A percentile compares a stretch with the other conserved stretches of the same genome.
Conservation (phyloP, 2,797 vertebrate genomes). For the Balearica regulorum region DNA sequence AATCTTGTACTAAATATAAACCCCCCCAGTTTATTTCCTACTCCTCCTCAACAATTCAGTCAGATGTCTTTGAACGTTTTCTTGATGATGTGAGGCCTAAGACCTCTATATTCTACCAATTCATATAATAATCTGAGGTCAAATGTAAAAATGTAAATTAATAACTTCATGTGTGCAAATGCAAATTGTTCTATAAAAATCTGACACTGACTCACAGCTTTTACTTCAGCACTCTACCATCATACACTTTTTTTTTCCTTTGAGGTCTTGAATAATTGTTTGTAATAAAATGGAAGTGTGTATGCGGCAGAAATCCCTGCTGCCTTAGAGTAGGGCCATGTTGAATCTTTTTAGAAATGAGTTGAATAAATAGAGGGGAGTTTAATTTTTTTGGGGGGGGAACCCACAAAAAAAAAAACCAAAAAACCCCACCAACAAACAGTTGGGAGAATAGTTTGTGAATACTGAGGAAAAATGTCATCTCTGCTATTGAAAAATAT, state of each 20-base stretch:
- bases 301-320: background rate
- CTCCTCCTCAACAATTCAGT: background rate
- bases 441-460: background rate
- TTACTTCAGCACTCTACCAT: background rate
- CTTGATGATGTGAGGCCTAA: background rate
- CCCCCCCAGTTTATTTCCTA: background rate
- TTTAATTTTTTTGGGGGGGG: background rate
- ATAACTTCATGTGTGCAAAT: constrained; percentile 3
- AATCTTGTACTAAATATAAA: background rate
- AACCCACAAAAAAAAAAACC: too few relatives aligned
- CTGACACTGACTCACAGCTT: background rate
- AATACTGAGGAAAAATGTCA: background rate
- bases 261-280: background rate
- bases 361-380: background rate
- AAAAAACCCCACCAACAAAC: too few relatives aligned
- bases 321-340: background rate
- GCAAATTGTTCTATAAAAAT: background rate
- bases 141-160: background rate
- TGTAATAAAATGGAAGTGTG: background rate
- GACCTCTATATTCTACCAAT: background rate
- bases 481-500: background rate
- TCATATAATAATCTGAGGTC: background rate
- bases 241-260: background rate
- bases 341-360: background rate
- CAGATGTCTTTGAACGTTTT: background rate